These are phyloP conservation scores for Amblyopsis hoosieri DNA, from an alignment of 2,797 vertebrate genomes.

Conservation along the genomic window DNA sequence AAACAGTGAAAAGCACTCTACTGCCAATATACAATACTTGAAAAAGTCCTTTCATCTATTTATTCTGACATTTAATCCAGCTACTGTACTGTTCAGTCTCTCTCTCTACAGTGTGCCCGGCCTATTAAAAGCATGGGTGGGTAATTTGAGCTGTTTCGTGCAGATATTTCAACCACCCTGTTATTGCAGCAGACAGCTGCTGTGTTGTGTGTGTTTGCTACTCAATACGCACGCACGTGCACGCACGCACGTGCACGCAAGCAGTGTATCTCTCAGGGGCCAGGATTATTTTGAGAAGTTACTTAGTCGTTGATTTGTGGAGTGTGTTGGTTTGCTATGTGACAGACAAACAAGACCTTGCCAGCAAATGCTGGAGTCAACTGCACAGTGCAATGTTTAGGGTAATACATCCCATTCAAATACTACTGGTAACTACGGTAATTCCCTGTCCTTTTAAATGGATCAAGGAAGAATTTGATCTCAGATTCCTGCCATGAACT, in stretches of 20 bases:
- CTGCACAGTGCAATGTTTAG: too few species aligned
- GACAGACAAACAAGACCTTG: too few species aligned
- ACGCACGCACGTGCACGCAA: not conserved
- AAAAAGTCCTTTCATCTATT: slow-evolving; percentile 41
- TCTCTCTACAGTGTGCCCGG: slow-evolving; percentile 40
- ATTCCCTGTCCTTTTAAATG: too few species aligned
- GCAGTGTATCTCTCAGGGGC: too few species aligned
- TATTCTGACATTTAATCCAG: slow-evolving; percentile 41
- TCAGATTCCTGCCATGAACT: too few species aligned
- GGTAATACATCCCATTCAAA: too few species aligned
- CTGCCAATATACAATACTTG: slow-evolving; percentile 41
- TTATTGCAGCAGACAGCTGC: slow-evolving; percentile 73
- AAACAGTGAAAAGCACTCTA: slow-evolving; percentile 16
- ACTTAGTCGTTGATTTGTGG: too few species aligned
- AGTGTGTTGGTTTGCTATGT: too few species aligned
- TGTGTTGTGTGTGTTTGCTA: slow-evolving; percentile 57
- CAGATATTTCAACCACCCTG: slow-evolving; percentile 53
- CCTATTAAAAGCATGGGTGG: slow-evolving; percentile 64
- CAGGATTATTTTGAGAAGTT: too few species aligned
- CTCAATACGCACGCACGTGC: slow-evolving; percentile 8
- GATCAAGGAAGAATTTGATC: too few species aligned
- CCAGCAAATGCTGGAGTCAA: too few species aligned
- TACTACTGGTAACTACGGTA: too few species aligned
- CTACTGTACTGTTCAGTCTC: slow-evolving; percentile 41
- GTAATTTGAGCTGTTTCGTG: slow-evolving; percentile 63